phyloP scores from a whole-genome alignment of 37 sponge, comb jelly and placozoan species.

The Spongilla lacustris region DNA sequence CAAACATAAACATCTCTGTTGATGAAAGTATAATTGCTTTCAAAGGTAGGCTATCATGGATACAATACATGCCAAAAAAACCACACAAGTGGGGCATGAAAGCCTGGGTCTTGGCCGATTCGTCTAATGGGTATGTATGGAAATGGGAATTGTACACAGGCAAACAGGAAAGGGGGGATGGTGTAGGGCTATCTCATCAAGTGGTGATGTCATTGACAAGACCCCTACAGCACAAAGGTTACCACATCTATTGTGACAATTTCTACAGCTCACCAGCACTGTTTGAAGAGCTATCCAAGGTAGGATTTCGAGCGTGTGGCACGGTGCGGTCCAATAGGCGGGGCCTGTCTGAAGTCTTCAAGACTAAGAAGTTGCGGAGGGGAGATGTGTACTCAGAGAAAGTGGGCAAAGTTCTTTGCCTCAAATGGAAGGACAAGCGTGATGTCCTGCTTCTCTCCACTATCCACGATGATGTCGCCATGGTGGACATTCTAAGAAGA shows the following conservation, averaged over 20 bases:
- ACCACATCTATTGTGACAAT: conserved; percentile 19
- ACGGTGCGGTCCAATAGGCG: conserved; percentile 15
- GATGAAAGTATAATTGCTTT: conserved; percentile 42
- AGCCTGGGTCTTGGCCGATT: conserved; percentile 43
- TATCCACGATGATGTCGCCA: conserved; percentile 3
- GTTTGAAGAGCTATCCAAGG: neutral
- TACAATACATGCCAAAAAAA: conserved; percentile 36
- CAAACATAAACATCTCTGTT: neutral
- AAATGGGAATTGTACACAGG: conserved; percentile 37
- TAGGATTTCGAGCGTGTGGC: neutral
- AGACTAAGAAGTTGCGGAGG: neutral
- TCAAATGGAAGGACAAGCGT: conserved; percentile 26
- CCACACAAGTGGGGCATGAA: conserved; percentile 48
- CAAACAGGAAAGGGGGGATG: neutral
- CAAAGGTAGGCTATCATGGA: conserved; percentile 38
- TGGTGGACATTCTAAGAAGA: conserved; percentile 4
- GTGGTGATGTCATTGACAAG: conserved; percentile 2
- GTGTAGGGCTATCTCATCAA: neutral
- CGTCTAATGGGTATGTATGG: conserved; percentile 21
- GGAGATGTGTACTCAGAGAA: neutral
- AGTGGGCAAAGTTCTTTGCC: neutral
- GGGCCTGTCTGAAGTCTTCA: conserved; percentile 5
- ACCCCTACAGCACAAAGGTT: neutral
- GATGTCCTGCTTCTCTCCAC: conserved; percentile 2
- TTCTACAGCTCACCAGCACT: conserved; percentile 17